Evolutionary conservation across 1,140 invertebrate genomes (phyloP), one percentile per base, ranked within the genome.

Genomic region (Atta texana): DNA sequence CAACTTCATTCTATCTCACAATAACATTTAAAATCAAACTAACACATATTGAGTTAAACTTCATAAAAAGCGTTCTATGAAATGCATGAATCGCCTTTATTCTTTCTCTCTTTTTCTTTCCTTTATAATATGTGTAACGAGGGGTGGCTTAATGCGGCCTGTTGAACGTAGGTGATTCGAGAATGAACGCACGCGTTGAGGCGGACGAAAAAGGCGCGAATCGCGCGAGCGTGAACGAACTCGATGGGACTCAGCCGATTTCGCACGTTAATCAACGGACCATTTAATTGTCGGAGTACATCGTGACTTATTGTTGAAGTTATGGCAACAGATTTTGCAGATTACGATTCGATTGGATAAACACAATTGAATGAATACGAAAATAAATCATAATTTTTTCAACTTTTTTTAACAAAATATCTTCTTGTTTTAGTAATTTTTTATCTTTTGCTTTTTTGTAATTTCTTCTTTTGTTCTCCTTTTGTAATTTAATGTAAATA

Each of bases 231-330:
- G 85, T 86, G 85, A 86, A 86, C 75, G 69, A 18, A 34, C 44
- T 75, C 57, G 63, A 86, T 81, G 75, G 76, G 63, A 75, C 57
- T 63, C 72, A 74, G 68, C 57, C 39, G 77, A 88, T 88, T 90
- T 90, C 89, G 85, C 89, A 90, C 89, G 89, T 80, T 90, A 78
- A 74, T 87, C 78, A 86, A 85, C 64, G 86, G 88, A 66, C 66
- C 66, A 82, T 87, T 86, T 84, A 87, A 87, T 86, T 80, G 85
- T 75, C 34, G 24, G 57, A 28, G 57, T 75, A 74, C 53, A 28
- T 55, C 53, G 55, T 3, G 39, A n/a, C 39, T 61, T 75, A 61
- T 71, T 28, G 78, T 31, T 69, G 69, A 72, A 53, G 76, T 78
- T 53, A 68, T 49, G 77, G 31, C 80, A 74, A 74, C 53, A 31